Conservation (phyloP, 1,140 invertebrate species). For the Trachymyrmex cornetzi region DNA sequence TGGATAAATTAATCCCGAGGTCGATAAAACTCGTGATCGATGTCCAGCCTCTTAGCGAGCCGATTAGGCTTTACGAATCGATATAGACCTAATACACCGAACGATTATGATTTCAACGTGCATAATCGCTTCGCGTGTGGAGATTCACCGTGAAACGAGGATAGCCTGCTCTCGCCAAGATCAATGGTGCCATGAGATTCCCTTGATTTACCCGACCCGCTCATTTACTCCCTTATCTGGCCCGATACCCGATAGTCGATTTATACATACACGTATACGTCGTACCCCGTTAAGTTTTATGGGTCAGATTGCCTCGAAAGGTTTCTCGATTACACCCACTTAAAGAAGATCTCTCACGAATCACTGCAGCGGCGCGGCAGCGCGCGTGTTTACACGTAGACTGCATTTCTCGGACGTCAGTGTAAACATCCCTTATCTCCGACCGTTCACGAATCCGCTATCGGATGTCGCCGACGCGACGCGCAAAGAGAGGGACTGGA, state of each 20-base stretch:
- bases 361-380: slow-evolving; percentile 46
- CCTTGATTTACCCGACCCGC: slow-evolving; percentile 53
- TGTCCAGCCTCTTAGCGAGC: neutral
- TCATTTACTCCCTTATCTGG: slow-evolving; percentile 52
- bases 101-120: slow-evolving; percentile 65
- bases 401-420: slow-evolving; percentile 63
- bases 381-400: slow-evolving; percentile 65
- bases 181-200: slow-evolving; percentile 54
- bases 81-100: neutral
- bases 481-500: too few species aligned
- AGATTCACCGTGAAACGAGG: slow-evolving; percentile 24
- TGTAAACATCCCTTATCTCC: slow-evolving; percentile 69
- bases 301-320: slow-evolving; percentile 64
- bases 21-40: neutral
- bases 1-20: neutral
- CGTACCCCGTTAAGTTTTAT: slow-evolving; percentile 65
- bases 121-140: slow-evolving; percentile 54
- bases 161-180: slow-evolving; percentile 23
- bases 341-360: slow-evolving; percentile 65
- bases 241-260: slow-evolving; percentile 60
- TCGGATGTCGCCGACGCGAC: slow-evolving; percentile 40
- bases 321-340: slow-evolving; percentile 64
- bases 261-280: slow-evolving; percentile 42
- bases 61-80: slow-evolving; percentile 45
- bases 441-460: slow-evolving; percentile 24